These are phyloP conservation scores for Felis chaus DNA, from an alignment of 2,113 vertebrate genomes.

Conservation along the genomic window DNA sequence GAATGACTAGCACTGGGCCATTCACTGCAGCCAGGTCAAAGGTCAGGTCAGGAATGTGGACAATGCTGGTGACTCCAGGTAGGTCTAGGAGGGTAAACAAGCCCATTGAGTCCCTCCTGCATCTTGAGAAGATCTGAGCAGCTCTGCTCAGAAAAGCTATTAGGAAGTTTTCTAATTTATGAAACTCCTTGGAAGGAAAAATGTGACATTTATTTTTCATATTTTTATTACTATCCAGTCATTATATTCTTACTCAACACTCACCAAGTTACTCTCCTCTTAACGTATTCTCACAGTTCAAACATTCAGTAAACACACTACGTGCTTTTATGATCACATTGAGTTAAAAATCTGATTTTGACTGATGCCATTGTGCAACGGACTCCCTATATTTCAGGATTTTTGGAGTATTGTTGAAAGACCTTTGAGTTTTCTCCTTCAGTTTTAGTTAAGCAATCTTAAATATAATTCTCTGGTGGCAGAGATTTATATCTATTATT, in stretches of 20 bases:
- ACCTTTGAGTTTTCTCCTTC: slow-evolving; percentile 43
- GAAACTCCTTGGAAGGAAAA: slow-evolving; percentile 56
- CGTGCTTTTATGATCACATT: not conserved
- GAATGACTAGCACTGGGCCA: slow-evolving; percentile 74
- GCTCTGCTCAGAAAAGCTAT: slow-evolving; percentile 51
- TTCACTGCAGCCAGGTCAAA: slow-evolving; percentile 79
- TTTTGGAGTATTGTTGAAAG: slow-evolving; percentile 43
- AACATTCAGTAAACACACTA: not conserved
- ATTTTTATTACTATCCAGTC: not conserved
- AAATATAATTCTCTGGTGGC: slow-evolving; percentile 50
- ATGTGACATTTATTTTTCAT: slow-evolving; percentile 46
- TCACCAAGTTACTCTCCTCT: not conserved
- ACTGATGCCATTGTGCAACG: not conserved
- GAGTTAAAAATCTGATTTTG: slow-evolving; percentile 46
- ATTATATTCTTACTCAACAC: slow-evolving; percentile 50
- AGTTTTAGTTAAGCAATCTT: slow-evolving; percentile 47
- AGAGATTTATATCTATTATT: slow-evolving; percentile 54
- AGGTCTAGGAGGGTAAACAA: slow-evolving; percentile 78
- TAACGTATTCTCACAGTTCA: not conserved
- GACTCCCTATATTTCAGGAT: not conserved
- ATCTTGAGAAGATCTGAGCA: slow-evolving; percentile 54
- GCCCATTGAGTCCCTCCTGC: slow-evolving; percentile 49
- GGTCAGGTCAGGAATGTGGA: slow-evolving; percentile 82
- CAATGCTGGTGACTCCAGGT: slow-evolving; percentile 80
- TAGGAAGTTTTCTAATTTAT: slow-evolving; percentile 54